Evolutionary conservation across 2,797 vertebrate genomes (phyloP).

Genomic region (Siniperca obscura): DNA sequence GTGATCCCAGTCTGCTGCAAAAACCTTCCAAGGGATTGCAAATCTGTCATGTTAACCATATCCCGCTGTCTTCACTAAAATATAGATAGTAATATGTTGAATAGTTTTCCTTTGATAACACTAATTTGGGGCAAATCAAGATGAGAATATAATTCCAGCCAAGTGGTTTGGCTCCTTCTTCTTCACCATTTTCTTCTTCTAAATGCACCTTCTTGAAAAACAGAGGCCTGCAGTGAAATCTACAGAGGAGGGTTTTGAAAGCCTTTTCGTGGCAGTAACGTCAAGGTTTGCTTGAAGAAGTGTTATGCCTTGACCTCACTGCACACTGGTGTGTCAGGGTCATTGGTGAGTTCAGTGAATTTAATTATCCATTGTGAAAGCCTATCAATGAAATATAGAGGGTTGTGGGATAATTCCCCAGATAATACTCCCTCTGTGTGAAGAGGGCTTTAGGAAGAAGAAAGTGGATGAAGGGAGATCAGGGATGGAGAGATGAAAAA

Average conservation of each 20-base stretch:
- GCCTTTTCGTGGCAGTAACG: neutral
- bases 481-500: neutral
- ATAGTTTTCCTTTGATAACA: neutral
- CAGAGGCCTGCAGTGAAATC: neutral
- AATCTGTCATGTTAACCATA: slow-evolving; percentile 3
- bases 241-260: neutral
- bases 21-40: slow-evolving; percentile 7
- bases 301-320: slow-evolving; percentile 12
- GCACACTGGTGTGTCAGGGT: neutral
- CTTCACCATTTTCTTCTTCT: neutral
- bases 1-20: slow-evolving; percentile 17
- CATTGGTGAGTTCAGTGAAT: slow-evolving; percentile 11
- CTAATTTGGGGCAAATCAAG: neutral
- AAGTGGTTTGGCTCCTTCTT: neutral
- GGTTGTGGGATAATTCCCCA: slow-evolving; percentile 2
- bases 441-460: neutral
- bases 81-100: neutral
- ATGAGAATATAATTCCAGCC: neutral
- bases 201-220: neutral
- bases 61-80: slow-evolving; percentile 3
- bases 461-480: neutral
- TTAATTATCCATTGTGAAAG: slow-evolving; percentile 17
- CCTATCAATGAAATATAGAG: slow-evolving; percentile 4
- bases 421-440: neutral
- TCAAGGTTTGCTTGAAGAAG: neutral